Evolutionary conservation across 2,113 vertebrate genomes (phyloP), one percentile per base, ranked within the genome.

Genomic region (Delphinus delphis): DNA sequence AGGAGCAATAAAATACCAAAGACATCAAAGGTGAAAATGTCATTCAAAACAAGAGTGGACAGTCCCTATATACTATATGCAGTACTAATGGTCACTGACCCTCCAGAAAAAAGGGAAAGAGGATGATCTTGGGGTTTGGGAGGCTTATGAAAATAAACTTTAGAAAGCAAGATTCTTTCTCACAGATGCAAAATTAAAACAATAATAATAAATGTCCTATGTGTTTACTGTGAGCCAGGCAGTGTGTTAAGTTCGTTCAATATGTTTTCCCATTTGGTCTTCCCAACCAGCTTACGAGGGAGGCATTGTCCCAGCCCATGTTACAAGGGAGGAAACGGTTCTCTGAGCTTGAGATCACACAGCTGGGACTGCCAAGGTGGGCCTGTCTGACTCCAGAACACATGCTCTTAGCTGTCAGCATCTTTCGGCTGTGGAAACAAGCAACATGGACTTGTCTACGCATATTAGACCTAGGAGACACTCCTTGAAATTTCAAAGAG

Each of bases 111-210:
- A 60, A 80, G 28, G 67, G 38, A 70, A 55, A 73, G 10, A 77
- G 62, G 55, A 67, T 2, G 0, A 33, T 70, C 38, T 44, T 13
- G 10, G 8, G 41, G 20, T 23, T 6, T 60, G 55, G n/a, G 41
- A 70, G 14, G 55, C 26, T 94, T 85, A 68, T 9, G 38, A 91
- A 96, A 95, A 97, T 80, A 91, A 95, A 90, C 67, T 73, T 50
- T 23, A 86, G 68, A 28, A 73, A 90, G 73, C 23, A 63, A 15
- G 23, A 47, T 33, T 84, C 87, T 88, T 95, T 90, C 81, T 89
- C 88, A 88, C 83, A 92, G 67, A 36, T 44, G 28, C 63, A 93
- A 92, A 96, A 87, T 80, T 90, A 92, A 90, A 97, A 90, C 63
- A 73, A 44, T 65, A 80, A 90, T 28, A 67, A 90, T 81, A 71